A percentile compares a stretch with the other conserved stretches of the same genome.
Evolutionary conservation across 2,113 vertebrate species (phyloP).

Genomic region (Nematolebias whitei): DNA sequence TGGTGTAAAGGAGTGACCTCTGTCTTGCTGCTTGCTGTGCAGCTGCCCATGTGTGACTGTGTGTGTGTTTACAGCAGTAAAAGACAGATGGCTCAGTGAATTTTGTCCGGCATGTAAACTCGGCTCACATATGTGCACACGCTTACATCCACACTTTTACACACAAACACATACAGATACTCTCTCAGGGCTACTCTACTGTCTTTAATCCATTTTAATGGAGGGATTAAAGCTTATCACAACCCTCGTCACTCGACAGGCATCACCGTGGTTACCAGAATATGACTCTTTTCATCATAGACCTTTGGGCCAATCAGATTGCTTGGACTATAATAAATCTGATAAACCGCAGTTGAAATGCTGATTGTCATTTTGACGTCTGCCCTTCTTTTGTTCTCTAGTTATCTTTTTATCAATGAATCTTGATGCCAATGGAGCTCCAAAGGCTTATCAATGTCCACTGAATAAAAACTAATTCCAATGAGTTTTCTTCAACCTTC

Average conservation of each 20-base stretch:
- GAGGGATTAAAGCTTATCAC: constrained; percentile 71
- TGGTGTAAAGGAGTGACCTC: constrained; percentile 36
- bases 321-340: constrained; percentile 60
- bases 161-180: constrained; percentile 36
- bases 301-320: constrained; percentile 52
- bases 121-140: constrained; percentile 47
- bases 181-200: constrained; percentile 54
- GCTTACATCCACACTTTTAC: too few relatives aligned
- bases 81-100: constrained; percentile 56
- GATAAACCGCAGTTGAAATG: constrained; percentile 63
- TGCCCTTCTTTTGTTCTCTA: constrained; percentile 27
- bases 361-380: constrained; percentile 55
- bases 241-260: constrained; percentile 58
- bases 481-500: constrained; percentile 1
- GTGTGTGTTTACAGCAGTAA: constrained; percentile 22
- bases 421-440: constrained; percentile 14
- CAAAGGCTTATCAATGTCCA: background rate
- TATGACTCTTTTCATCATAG: constrained; percentile 61
- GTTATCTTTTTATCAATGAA: constrained; percentile 17
- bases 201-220: constrained; percentile 80
- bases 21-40: constrained; percentile 8
- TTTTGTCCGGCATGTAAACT: constrained; percentile 48
- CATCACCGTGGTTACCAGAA: constrained; percentile 69
- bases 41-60: constrained; percentile 5
- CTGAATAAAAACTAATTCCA: too few relatives aligned